Conservation (phyloP, 2,797 vertebrate species). For the Malacoraja senta region DNA sequence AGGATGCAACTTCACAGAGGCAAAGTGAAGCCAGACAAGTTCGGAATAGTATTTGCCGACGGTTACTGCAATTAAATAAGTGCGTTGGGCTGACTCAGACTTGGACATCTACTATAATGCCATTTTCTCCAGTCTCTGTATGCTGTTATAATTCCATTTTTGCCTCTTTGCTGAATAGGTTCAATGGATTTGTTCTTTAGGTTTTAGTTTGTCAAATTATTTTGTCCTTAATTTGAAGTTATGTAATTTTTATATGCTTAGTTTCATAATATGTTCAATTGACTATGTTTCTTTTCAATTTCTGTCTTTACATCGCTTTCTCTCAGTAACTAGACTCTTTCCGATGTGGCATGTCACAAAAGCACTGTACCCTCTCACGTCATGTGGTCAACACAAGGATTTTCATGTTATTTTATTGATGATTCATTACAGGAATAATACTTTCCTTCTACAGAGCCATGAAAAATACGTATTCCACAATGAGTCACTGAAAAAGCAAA, state of each 20-base stretch:
- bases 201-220: not conserved
- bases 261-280: not conserved
- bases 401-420: not conserved
- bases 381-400: not conserved
- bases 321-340: not conserved
- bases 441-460: not conserved
- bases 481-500: not conserved
- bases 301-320: not conserved
- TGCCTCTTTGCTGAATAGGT: not conserved
- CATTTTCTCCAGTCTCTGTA: not conserved
- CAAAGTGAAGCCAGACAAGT: not conserved
- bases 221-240: not conserved
- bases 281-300: not conserved
- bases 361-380: not conserved
- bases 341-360: not conserved
- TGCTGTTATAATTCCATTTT: not conserved
- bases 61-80: not conserved
- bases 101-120: not conserved
- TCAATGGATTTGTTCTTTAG: not conserved
- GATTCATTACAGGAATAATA: not conserved
- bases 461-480: not conserved
- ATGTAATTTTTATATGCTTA: not conserved
- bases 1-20: not conserved
- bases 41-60: not conserved
- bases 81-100: not conserved